Conservation (phyloP, 1,140 invertebrate genomes). For the Heliothis subflexa region DNA sequence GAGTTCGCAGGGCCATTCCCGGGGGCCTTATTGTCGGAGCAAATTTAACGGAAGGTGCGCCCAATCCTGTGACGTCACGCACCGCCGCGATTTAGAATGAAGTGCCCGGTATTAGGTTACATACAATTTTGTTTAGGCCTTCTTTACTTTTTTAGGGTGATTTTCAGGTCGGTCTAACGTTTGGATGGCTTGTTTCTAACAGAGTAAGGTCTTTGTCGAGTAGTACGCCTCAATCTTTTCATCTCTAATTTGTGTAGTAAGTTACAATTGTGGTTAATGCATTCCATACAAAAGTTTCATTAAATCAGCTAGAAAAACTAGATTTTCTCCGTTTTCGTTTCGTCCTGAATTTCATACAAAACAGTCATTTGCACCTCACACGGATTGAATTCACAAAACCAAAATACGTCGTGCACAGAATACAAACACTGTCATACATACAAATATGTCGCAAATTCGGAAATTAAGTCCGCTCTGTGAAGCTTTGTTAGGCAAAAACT, state of each 20-base stretch:
- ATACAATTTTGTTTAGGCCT: constrained; percentile 38
- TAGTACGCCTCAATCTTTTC: too few relatives aligned
- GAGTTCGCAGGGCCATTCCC: constrained; percentile 49
- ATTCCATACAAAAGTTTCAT: background rate
- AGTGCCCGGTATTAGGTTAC: constrained; percentile 26
- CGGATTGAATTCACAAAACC: constrained; percentile 42
- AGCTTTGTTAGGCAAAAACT: constrained; percentile 44
- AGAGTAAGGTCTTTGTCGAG: too few relatives aligned
- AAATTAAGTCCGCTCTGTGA: constrained; percentile 34
- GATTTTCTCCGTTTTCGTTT: constrained; percentile 5
- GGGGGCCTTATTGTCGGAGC: constrained; percentile 53
- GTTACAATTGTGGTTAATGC: background rate
- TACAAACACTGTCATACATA: constrained; percentile 45
- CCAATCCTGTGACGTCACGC: constrained; percentile 48
- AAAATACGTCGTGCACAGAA: constrained; percentile 40
- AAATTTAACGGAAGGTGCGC: constrained; percentile 59
- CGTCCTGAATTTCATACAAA: constrained; percentile 17
- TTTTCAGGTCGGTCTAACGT: background rate
- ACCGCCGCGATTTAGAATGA: constrained; percentile 19
- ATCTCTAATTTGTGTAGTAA: too few relatives aligned
- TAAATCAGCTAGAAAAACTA: background rate
- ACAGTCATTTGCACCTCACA: constrained; percentile 37
- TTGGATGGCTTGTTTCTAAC: too few relatives aligned
- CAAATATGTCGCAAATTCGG: constrained; percentile 44
- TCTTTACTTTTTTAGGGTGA: background rate